Conservation (phyloP, 2,797 vertebrate species). For the Emydoidea blandingii region DNA sequence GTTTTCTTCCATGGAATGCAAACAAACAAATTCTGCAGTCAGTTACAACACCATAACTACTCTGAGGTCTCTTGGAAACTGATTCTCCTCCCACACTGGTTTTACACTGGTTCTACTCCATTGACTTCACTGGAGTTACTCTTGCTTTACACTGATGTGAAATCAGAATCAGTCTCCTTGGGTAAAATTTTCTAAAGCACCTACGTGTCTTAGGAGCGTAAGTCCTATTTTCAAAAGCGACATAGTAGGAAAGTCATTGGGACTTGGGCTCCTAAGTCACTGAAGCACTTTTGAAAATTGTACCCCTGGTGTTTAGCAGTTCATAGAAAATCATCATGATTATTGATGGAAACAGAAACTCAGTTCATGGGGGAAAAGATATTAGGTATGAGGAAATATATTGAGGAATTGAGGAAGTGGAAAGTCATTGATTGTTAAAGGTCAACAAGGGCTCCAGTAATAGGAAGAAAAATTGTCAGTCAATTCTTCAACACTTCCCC, state of each 20-base stretch:
- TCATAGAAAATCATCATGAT: constrained; percentile 29
- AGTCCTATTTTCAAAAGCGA: background rate
- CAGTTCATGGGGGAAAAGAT: constrained; percentile 45
- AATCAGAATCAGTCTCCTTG: fast-evolving
- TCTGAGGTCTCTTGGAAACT: too few relatives aligned
- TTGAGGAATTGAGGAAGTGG: constrained; percentile 74
- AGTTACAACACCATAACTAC: too few relatives aligned
- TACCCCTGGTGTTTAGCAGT: background rate
- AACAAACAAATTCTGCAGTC: constrained; percentile 36
- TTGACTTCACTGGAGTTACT: background rate
- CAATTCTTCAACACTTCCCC: constrained; percentile 18
- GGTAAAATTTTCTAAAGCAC: background rate
- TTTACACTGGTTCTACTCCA: background rate
- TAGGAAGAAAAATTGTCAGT: constrained; percentile 39
- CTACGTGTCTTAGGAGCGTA: background rate
- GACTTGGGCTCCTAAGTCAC: constrained; percentile 12
- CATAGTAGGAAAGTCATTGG: background rate
- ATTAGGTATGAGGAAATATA: constrained; percentile 73
- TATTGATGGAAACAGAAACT: constrained; percentile 52
- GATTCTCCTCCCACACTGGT: constrained; percentile 16
- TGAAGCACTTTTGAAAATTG: constrained; percentile 6
- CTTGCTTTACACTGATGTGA: background rate
- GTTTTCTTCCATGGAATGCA: constrained; percentile 61
- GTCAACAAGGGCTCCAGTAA: constrained; percentile 41
- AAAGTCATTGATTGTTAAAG: constrained; percentile 63